These are phyloP conservation scores for Melanotaenia parkinsoni DNA, from an alignment of 2,797 vertebrate species.

Conservation along the genomic window DNA sequence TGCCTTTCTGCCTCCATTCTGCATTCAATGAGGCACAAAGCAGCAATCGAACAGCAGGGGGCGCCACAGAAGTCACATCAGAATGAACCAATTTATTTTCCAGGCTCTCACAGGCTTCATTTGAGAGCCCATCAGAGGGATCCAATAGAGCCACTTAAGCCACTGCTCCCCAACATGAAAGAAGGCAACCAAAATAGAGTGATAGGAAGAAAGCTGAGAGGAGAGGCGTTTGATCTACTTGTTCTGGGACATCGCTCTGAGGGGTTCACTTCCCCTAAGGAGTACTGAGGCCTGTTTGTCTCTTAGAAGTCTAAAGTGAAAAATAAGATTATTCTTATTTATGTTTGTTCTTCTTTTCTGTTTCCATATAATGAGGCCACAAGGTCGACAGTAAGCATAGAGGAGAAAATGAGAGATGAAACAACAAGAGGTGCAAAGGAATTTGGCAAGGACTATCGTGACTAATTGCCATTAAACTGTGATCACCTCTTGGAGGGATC, in stretches of 20 bases:
- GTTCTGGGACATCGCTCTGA: constrained; percentile 70
- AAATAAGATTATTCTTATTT: constrained; percentile 64
- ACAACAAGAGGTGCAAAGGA: constrained; percentile 30
- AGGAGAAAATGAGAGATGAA: constrained; percentile 24
- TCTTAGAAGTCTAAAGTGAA: constrained; percentile 68
- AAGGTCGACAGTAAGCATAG: constrained; percentile 35
- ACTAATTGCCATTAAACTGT: constrained; percentile 47
- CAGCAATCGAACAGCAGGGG: constrained; percentile 55
- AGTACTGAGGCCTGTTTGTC: constrained; percentile 58
- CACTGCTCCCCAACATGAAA: constrained; percentile 76
- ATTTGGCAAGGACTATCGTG: constrained; percentile 23
- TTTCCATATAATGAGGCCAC: constrained; percentile 65
- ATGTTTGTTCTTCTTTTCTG: constrained; percentile 31
- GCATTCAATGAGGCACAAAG: constrained; percentile 19
- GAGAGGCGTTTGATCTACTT: constrained; percentile 73
- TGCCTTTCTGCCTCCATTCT: neutral
- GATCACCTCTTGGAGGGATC: constrained; percentile 37
- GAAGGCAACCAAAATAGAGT: constrained; percentile 72
- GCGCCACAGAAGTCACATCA: constrained; percentile 39
- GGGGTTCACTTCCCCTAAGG: constrained; percentile 51
- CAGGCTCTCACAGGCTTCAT: constrained; percentile 61
- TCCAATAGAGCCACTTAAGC: constrained; percentile 76
- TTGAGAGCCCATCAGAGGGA: constrained; percentile 72
- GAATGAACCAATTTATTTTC: constrained; percentile 72
- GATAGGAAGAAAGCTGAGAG: constrained; percentile 51